Evolutionary conservation across 2,888 invertebrate species (phyloP).

Genomic region (Coronaproctus castanopsis): DNA sequence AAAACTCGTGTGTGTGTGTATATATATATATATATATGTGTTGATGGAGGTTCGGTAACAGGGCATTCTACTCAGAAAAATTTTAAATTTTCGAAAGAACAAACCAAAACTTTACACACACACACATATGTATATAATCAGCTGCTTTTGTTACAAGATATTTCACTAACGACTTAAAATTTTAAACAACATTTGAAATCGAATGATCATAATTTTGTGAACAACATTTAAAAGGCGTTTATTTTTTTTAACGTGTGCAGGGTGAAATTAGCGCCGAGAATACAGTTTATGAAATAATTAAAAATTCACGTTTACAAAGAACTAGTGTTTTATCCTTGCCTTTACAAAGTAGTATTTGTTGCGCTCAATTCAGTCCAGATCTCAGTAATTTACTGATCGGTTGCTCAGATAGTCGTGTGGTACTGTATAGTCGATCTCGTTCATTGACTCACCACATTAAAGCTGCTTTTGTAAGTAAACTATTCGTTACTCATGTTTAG

Average conservation of each 20-base stretch:
- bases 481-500: too few relatives aligned
- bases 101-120: too few relatives aligned
- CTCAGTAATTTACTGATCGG: conserved; percentile 56
- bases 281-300: conserved; percentile 39
- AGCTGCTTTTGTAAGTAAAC: conserved; percentile 53
- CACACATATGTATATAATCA: too few relatives aligned
- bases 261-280: conserved; percentile 51
- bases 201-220: too few relatives aligned
- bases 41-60: too few relatives aligned
- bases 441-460: conserved; percentile 55
- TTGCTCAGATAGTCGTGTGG: conserved; percentile 67
- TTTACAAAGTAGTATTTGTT: conserved; percentile 46
- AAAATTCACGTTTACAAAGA: conserved; percentile 34
- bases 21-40: too few relatives aligned
- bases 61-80: too few relatives aligned
- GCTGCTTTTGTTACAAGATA: too few relatives aligned
- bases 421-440: conserved; percentile 50
- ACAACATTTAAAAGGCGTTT: conserved; percentile 2
- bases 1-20: too few relatives aligned
- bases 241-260: conserved; percentile 27
- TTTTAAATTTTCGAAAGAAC: too few relatives aligned
- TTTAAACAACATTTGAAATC: too few relatives aligned
- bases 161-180: too few relatives aligned
- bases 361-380: conserved; percentile 43
- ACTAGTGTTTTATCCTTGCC: conserved; percentile 45